Evolutionary conservation across 2,888 invertebrate genomes (phyloP).

Genomic region (Nomada lathburiana): DNA sequence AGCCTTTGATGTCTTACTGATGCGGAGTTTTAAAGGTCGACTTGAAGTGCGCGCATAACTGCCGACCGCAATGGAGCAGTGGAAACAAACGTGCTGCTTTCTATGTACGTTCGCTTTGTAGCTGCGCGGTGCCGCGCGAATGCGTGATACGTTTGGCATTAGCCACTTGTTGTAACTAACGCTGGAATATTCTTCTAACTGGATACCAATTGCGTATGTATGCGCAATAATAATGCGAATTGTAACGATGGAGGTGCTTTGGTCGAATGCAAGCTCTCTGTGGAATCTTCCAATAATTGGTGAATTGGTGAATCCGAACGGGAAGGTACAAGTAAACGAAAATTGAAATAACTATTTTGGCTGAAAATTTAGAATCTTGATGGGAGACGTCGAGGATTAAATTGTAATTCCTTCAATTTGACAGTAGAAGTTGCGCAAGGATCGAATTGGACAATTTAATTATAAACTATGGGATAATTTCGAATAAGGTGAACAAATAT

Average conservation of each 20-base stretch:
- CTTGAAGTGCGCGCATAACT: slow-evolving; percentile 58
- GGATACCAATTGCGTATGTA: slow-evolving; percentile 32
- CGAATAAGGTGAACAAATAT: not conserved
- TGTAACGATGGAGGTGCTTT: not conserved
- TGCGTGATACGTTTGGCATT: slow-evolving; percentile 49
- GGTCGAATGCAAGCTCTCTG: not conserved
- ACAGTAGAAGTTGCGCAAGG: too few relatives aligned
- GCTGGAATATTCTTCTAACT: slow-evolving; percentile 37
- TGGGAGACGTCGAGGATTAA: not conserved
- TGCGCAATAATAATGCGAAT: slow-evolving; percentile 12
- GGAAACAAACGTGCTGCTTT: slow-evolving; percentile 59
- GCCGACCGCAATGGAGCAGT: slow-evolving; percentile 55
- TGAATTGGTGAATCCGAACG: too few relatives aligned
- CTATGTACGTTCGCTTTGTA: slow-evolving; percentile 58
- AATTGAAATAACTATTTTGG: not conserved
- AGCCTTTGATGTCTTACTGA: slow-evolving; percentile 68
- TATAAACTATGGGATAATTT: not conserved
- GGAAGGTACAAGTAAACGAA: not conserved
- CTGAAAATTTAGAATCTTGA: not conserved
- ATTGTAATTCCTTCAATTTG: not conserved
- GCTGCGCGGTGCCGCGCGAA: slow-evolving; percentile 11
- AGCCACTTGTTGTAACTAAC: slow-evolving; percentile 63
- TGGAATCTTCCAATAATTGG: slow-evolving; percentile 4
- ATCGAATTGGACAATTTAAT: not conserved
- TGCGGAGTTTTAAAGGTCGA: slow-evolving; percentile 65